A percentile compares a stretch with the other conserved stretches of the same genome.
These are phyloP conservation scores for Ivindomyrus marchei DNA, from an alignment of 2,113 vertebrate genomes.

Conservation along the genomic window DNA sequence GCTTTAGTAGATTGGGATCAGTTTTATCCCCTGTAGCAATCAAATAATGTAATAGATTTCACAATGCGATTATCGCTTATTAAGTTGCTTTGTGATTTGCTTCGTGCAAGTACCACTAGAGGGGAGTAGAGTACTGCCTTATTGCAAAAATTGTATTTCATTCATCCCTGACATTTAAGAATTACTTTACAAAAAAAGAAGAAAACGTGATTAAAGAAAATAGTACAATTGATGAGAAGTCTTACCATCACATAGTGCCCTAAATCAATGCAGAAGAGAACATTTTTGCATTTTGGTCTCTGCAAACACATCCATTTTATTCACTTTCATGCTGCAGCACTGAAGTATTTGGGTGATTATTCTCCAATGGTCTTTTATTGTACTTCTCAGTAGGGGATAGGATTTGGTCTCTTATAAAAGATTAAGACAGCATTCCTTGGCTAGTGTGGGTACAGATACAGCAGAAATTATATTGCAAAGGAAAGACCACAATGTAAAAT, in stretches of 20 bases:
- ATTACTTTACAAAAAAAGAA: not conserved
- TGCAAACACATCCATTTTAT: not conserved
- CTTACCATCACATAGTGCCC: not conserved
- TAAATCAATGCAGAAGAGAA: not conserved
- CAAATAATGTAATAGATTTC: not conserved
- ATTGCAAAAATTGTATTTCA: not conserved
- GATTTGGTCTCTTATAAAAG: not conserved
- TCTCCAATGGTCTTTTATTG: not conserved
- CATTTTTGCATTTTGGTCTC: not conserved
- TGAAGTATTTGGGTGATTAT: not conserved
- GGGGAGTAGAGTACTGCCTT: slow-evolving; percentile 50
- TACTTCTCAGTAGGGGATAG: not conserved
- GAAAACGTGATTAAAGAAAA: not conserved
- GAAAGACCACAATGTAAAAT: not conserved
- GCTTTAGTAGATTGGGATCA: not conserved
- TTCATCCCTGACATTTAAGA: not conserved
- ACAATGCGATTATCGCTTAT: not conserved
- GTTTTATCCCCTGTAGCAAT: not conserved
- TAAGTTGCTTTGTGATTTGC: slow-evolving; percentile 21
- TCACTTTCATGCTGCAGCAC: not conserved
- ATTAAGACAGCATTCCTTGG: not conserved
- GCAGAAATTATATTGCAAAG: not conserved
- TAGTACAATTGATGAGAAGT: not conserved
- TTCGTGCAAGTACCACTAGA: slow-evolving; percentile 41
- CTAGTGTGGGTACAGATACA: not conserved